Evolutionary conservation across 2,888 invertebrate species (phyloP), one percentile per base, ranked within the genome.

Genomic region (Macrophya alboannulata): DNA sequence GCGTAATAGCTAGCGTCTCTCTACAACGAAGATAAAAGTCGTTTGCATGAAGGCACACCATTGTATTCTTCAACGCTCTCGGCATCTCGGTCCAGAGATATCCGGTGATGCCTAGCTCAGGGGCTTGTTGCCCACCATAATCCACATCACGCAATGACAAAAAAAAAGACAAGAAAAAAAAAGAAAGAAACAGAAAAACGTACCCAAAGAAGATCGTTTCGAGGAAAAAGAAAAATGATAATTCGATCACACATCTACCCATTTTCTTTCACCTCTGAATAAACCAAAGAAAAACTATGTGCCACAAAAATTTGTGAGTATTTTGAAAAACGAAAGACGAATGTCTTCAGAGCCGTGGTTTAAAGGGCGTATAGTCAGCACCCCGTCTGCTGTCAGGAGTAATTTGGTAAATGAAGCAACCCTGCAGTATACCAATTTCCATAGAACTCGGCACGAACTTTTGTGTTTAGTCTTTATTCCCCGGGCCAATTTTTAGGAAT

Each of bases 321-420:
- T 62, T 31, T 62, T 25, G 62, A 74, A 45, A 74, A 74, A 74
- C 21, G 45, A 45, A 76, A 77, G 59, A 84, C 31, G n/a, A 55
- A 77, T 84, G 84, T 17, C 17, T 77, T 59, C 9, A 17, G 74
- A 62, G 17, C 59, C 4, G 48, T 12, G 37, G 37, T 55, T 31
- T 55, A 48, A 51, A 51, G 45, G 45, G 45, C 45, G 55, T 51
- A 21, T 74, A 74, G 74, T 74, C 74, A 74, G 74, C 45, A 45
- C 74, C 45, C 45, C 25, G 74, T 31, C 85, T 55, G 48, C 12
- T 45, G 62, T 79, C 85, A 31, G 37, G 43, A 85, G 74, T 85
- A 85, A 65, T 85, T 85, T 79, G n/a, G 62, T 79, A 85, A 85
- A 85, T 85, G 79, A 85, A 85, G 65, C 79, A 79, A 79, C 77